phyloP scores from a whole-genome alignment of 1,140 invertebrate genomes.

The Sitodiplosis mosellana region DNA sequence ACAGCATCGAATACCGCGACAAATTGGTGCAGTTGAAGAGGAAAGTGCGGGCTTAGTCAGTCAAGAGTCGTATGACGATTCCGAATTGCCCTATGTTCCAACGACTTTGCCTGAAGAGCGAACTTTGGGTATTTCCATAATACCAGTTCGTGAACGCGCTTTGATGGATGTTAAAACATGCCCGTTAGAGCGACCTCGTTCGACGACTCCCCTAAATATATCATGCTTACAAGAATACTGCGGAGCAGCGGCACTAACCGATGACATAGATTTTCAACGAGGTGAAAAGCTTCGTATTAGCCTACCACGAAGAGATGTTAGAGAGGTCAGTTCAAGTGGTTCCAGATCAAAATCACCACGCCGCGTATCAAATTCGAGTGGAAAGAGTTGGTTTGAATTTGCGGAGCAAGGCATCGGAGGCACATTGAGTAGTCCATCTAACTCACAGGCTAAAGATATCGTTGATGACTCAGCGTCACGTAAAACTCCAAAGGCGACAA shows the following conservation, averaged over 20 bases:
- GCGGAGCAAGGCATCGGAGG: conserved; percentile 33
- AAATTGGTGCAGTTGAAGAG: conserved; percentile 27
- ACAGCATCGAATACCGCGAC: conserved; percentile 15
- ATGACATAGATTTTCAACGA: conserved; percentile 17
- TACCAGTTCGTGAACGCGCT: conserved; percentile 58
- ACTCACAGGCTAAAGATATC: conserved; percentile 14
- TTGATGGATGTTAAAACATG: conserved; percentile 51
- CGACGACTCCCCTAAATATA: conserved; percentile 64
- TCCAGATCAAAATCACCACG: conserved; percentile 25
- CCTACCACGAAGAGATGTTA: conserved; percentile 38
- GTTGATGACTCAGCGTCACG: conserved; percentile 27
- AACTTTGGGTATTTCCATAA: conserved; percentile 56
- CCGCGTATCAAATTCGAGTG: conserved; percentile 25
- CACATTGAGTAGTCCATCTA: conserved; percentile 4
- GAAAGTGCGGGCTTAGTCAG: conserved; percentile 59
- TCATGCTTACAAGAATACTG: conserved; percentile 56
- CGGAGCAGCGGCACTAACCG: conserved; percentile 24
- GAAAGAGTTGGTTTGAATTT: conserved; percentile 41
- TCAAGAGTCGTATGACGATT: conserved; percentile 69
- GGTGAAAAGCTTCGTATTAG: conserved; percentile 49
- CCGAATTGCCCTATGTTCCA: conserved; percentile 71
- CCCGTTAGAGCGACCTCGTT: conserved; percentile 67
- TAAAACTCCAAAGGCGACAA: conserved; percentile 23
- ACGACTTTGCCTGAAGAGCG: conserved; percentile 69
- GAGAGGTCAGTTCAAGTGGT: conserved; percentile 1